A percentile compares a stretch with the other conserved stretches of the same genome.
These are phyloP conservation scores for Marmota monax DNA, from an alignment of 2,113 vertebrate genomes.

Conservation along the genomic window DNA sequence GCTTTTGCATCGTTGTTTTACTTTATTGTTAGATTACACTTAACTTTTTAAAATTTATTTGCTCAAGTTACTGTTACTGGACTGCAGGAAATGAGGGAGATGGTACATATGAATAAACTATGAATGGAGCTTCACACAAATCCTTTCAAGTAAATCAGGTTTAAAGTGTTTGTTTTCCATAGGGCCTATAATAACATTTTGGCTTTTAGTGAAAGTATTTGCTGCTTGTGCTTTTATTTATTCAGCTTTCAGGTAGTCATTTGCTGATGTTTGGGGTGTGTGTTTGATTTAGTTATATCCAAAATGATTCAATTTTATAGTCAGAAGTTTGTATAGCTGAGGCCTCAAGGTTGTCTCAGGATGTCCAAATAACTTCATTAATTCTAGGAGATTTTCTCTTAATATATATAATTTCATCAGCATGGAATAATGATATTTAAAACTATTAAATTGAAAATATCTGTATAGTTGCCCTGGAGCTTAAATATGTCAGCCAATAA, in stretches of 20 bases:
- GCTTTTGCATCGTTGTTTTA: neutral
- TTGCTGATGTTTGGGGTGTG: constrained; percentile 76
- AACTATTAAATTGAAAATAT: constrained; percentile 86
- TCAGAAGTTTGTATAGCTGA: constrained; percentile 54
- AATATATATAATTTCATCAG: constrained; percentile 86
- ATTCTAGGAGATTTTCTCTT: constrained; percentile 83
- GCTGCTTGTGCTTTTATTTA: constrained; percentile 84
- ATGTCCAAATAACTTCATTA: constrained; percentile 85
- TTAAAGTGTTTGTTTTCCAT: constrained; percentile 82
- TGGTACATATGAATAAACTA: constrained; percentile 55
- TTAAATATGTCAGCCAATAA: constrained; percentile 84
- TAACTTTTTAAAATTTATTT: constrained; percentile 23
- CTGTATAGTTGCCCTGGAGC: constrained; percentile 80
- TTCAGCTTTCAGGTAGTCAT: constrained; percentile 84
- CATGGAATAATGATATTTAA: constrained; percentile 85
- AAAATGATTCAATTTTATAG: constrained; percentile 66
- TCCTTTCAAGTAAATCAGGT: constrained; percentile 83
- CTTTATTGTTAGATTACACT: constrained; percentile 70
- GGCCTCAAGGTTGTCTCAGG: constrained; percentile 75
- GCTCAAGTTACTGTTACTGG: constrained; percentile 63
- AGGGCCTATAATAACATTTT: constrained; percentile 80
- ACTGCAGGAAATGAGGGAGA: constrained; percentile 31
- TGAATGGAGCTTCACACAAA: constrained; percentile 76
- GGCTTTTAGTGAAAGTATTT: constrained; percentile 83
- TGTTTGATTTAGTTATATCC: constrained; percentile 85